These are phyloP conservation scores for Atta cephalotes DNA, from an alignment of 1,140 invertebrate species.

Conservation along the genomic window DNA sequence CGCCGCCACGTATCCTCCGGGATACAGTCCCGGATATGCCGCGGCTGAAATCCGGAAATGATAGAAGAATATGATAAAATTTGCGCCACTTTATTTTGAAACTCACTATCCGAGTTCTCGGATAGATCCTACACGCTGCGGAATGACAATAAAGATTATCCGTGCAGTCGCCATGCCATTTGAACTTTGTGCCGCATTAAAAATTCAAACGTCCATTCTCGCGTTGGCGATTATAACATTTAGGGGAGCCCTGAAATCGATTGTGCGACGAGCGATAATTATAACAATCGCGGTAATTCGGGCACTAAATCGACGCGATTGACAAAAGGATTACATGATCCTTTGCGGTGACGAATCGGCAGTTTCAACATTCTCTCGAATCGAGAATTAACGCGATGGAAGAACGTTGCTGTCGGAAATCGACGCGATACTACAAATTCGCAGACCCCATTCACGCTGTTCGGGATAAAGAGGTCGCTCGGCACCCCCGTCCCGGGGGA, in stretches of 20 bases:
- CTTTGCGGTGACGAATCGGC: not conserved
- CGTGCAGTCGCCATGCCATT: not conserved
- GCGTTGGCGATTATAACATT: slow-evolving; percentile 38
- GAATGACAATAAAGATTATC: slow-evolving; percentile 42
- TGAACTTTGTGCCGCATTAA: slow-evolving; percentile 36
- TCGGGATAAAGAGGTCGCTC: slow-evolving; percentile 60
- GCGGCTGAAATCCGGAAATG: slow-evolving; percentile 86
- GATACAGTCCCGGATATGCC: slow-evolving; percentile 92
- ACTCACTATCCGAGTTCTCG: not conserved
- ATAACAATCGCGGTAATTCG: slow-evolving; percentile 54
- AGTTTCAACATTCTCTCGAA: not conserved
- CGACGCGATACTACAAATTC: slow-evolving; percentile 11
- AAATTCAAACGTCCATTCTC: slow-evolving; percentile 33
- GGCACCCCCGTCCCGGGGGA: slow-evolving; percentile 74
- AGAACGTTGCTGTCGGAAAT: not conserved
- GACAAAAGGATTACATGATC: slow-evolving; percentile 16
- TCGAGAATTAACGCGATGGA: not conserved
- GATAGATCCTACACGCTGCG: not conserved
- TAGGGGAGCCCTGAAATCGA: slow-evolving; percentile 26
- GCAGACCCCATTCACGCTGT: slow-evolving; percentile 1
- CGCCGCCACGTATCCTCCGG: slow-evolving; percentile 91
- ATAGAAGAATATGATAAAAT: not conserved
- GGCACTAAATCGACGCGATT: not conserved
- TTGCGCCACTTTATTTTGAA: not conserved
- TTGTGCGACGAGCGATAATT: slow-evolving; percentile 37